Conservation (phyloP, 2,888 invertebrate genomes). For the Morpho helenor region DNA sequence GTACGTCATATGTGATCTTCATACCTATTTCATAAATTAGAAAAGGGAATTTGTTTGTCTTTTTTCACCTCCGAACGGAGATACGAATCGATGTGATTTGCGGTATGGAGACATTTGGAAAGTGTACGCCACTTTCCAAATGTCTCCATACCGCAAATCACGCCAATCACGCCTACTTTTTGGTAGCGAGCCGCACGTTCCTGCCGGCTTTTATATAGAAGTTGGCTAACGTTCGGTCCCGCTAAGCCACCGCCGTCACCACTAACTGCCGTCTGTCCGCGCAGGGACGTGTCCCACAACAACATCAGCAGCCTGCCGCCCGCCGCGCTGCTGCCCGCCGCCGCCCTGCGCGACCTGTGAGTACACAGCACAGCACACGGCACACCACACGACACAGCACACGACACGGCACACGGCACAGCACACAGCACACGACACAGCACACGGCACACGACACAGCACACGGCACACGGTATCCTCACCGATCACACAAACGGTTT, state of each 20-base stretch:
- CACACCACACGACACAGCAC: no score
- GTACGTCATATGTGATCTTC: no score
- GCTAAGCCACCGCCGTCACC: background rate
- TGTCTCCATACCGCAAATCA: no score
- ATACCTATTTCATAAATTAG: no score
- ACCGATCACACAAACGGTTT: background rate
- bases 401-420: no score
- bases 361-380: no score
- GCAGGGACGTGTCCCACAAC: conserved; percentile 90
- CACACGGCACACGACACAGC: background rate
- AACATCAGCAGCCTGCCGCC: conserved; percentile 87
- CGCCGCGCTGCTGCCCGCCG: conserved; percentile 83
- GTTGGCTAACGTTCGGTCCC: background rate
- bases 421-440: background rate
- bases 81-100: background rate
- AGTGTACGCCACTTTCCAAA: no score
- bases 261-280: conserved; percentile 29
- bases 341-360: conserved; percentile 87
- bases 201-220: background rate
- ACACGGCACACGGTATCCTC: background rate
- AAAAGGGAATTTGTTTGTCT: no score
- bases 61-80: no score
- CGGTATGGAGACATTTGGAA: background rate
- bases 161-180: no score
- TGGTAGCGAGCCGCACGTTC: background rate